Evolutionary conservation across 37 sponge, comb jelly and placozoan genomes (phyloP).

Genomic region (Eunapius fragilis): DNA sequence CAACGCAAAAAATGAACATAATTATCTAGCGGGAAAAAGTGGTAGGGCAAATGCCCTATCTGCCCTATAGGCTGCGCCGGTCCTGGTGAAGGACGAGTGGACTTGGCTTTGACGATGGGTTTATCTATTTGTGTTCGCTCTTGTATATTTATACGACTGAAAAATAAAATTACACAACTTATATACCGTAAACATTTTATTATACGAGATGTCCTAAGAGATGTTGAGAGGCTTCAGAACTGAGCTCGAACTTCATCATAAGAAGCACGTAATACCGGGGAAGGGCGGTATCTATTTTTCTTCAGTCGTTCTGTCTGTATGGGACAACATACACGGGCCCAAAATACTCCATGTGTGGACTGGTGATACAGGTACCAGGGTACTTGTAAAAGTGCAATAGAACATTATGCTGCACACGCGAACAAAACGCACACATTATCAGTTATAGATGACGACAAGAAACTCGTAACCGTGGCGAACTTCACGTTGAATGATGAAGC

Average conservation of each 20-base stretch:
- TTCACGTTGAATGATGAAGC: conserved; percentile 73
- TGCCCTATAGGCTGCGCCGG: no score
- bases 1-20: no score
- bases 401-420: neutral
- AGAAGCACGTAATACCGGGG: neutral
- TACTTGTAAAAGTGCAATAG: neutral
- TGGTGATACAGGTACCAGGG: neutral
- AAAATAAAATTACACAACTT: no score
- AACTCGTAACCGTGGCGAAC: conserved; percentile 48
- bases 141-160: no score
- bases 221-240: neutral
- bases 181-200: neutral
- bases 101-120: no score
- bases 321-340: conserved; percentile 91
- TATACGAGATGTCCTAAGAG: neutral
- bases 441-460: neutral
- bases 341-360: conserved; percentile 63
- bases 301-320: conserved; percentile 63
- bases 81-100: no score
- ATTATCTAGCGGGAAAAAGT: no score
- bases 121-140: no score
- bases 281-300: conserved; percentile 63
- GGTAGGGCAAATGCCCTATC: no score
- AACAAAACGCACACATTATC: no score
- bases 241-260: conserved; percentile 6